Evolutionary conservation across 2,797 vertebrate species (phyloP), one percentile per base, ranked within the genome.

Genomic region (Chanos chanos): DNA sequence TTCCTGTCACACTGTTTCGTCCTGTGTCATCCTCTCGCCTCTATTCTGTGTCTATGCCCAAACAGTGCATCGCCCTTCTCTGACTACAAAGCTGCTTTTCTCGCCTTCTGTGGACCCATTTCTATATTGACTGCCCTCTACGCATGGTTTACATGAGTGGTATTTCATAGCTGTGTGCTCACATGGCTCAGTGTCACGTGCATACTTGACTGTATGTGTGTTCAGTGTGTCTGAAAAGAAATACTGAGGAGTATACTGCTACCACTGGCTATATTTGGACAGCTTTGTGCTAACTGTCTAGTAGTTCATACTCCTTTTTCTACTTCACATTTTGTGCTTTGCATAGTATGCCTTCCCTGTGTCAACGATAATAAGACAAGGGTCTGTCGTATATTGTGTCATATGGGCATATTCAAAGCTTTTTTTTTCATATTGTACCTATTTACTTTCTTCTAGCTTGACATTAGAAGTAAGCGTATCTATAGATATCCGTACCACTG

Each of bases 311-410:
- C 28, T 45, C 13, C 78, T 76, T 60, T 61, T 75, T 73, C 40
- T 74, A 76, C 74, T 83, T 85, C 82, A 84, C 77, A 86, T 81
- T 82, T 71, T 81, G 74, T 82, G 64, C 78, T 83, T 89, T 91
- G 88, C 87, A 90, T 89, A 89, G 85, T 80, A 83, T 65, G 79
- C 74, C 79, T 72, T 50, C 72, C 74, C 79, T 70, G 41, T 70
- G 73, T 78, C 2, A 51, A 7, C 31, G 27, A 39, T 55, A 34
- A 39, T 47, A 33, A 30, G 57, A 40, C 43, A 48, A 48, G 28
- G 47, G 36, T 12, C 60, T 65, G 57, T 61, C 61, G 72, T 68
- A 64, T 49, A 53, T 44, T n/a, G n/a, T n/a, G 65, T 53, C 16
- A 41, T 52, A 43, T 49, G 34, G 58, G 25, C 60, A 39, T 27